Evolutionary conservation across 2,888 invertebrate genomes (phyloP), one percentile per base, ranked within the genome.

Genomic region (Neoascia interrupta): DNA sequence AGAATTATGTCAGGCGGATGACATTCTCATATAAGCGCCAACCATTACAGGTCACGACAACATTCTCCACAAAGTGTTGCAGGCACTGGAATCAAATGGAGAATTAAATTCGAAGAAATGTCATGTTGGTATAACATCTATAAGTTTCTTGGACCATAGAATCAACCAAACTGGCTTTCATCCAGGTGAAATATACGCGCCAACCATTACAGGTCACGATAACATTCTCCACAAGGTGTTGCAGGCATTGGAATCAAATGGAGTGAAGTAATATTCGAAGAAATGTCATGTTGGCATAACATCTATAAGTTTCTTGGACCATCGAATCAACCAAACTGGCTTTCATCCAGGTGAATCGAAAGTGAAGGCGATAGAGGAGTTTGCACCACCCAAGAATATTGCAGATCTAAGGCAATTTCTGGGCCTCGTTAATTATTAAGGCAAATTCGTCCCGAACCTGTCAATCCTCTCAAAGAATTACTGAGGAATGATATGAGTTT

Each of bases 81-180:
- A n/a, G 49, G 15, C 11, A 58, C 26, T 10, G n/a, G 63, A 63
- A 13, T 34, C 56, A 31, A 26, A 58, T 26, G 43, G 51, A 66
- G 53, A 74, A 39, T 53, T 66, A 13, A 69, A 69, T 28, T 37
- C 56, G 19, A 61, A 64, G 34, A 60, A 60, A 60, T 60, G 47
- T 28, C 37, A 18, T 28, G 18, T 60, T 26, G 58, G 53, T 45
- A 18, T 60, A 36, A 56, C n/a, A n/a, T n/a, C n/a, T n/a, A n/a
- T n/a, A n/a, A n/a, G n/a, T n/a, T n/a, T n/a, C n/a, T n/a, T n/a
- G 28, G 66, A 60, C 2, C 60, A 74, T 13, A 23, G 41, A 19
- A 64, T 64, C n/a, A 36, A 70, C 47, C 10, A 1, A 3, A 23
- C 45, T 5, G 53, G 60, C 5, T 61, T 66, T 47, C 39, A 58